Evolutionary conservation across 2,797 vertebrate genomes (phyloP).

Genomic region (Manis javanica): DNA sequence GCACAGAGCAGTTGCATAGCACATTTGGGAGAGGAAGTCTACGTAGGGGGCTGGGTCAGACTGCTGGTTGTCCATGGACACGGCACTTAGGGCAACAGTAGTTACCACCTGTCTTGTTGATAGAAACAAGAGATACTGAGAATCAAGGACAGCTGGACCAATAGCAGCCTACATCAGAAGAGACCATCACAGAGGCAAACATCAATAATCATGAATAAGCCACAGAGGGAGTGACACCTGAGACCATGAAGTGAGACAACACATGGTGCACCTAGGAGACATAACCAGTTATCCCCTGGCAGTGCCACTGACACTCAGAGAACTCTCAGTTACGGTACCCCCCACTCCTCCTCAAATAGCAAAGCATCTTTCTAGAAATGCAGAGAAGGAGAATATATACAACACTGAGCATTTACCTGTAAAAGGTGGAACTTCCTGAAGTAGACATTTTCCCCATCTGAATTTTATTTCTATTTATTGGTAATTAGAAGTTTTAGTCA

Average conservation of each 20-base stretch:
- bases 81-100: accelerated
- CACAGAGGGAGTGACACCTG: background rate
- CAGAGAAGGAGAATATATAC: background rate
- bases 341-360: background rate
- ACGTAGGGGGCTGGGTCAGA: background rate
- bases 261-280: background rate
- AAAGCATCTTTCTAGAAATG: background rate
- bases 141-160: background rate
- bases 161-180: background rate
- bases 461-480: background rate
- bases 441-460: accelerated
- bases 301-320: background rate
- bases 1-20: accelerated
- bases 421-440: background rate
- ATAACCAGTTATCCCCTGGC: background rate
- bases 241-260: background rate
- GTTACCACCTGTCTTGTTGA: background rate
- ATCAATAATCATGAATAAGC: background rate
- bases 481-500: background rate
- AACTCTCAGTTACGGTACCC: accelerated
- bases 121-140: background rate
- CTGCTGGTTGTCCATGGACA: accelerated
- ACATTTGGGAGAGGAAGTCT: background rate
- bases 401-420: background rate
- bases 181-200: background rate